These are phyloP conservation scores for Timema cristinae DNA, from an alignment of 2,888 invertebrate genomes.

Conservation along the genomic window DNA sequence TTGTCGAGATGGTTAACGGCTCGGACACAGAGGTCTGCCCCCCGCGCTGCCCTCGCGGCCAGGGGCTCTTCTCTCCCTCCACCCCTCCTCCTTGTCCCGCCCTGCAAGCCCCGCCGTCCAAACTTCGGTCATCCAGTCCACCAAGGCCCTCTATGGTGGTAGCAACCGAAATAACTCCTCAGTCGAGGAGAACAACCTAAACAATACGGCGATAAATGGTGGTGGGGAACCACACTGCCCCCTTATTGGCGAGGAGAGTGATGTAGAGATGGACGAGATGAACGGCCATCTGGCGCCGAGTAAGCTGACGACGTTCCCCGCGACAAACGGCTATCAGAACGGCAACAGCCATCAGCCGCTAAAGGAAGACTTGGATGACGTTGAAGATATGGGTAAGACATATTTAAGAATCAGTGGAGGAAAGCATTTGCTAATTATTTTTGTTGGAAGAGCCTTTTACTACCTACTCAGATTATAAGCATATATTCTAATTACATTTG, in stretches of 20 bases:
- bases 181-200: slow-evolving; percentile 52
- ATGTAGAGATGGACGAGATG: slow-evolving; percentile 53
- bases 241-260: slow-evolving; percentile 46
- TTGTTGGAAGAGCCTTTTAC: too few relatives aligned
- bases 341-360: slow-evolving; percentile 48
- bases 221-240: slow-evolving; percentile 20
- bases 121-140: slow-evolving; percentile 75
- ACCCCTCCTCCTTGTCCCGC: slow-evolving; percentile 31
- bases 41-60: slow-evolving; percentile 43
- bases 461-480: too few relatives aligned
- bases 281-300: slow-evolving; percentile 42
- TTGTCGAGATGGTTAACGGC: slow-evolving; percentile 97
- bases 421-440: too few relatives aligned
- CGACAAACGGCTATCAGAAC: slow-evolving; percentile 57
- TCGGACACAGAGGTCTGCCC: slow-evolving; percentile 65
- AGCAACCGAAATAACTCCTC: slow-evolving; percentile 35
- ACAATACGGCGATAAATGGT: slow-evolving; percentile 46
- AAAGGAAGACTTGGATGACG: slow-evolving; percentile 63
- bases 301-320: slow-evolving; percentile 27
- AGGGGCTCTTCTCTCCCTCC: slow-evolving; percentile 41
- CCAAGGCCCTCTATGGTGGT: slow-evolving; percentile 45
- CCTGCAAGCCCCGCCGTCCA: slow-evolving; percentile 36
- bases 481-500: too few relatives aligned
- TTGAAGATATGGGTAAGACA: slow-evolving; percentile 69
- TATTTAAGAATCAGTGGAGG: not conserved